Evolutionary conservation across 2,113 vertebrate species (phyloP).

Genomic region (Silurus meridionalis): DNA sequence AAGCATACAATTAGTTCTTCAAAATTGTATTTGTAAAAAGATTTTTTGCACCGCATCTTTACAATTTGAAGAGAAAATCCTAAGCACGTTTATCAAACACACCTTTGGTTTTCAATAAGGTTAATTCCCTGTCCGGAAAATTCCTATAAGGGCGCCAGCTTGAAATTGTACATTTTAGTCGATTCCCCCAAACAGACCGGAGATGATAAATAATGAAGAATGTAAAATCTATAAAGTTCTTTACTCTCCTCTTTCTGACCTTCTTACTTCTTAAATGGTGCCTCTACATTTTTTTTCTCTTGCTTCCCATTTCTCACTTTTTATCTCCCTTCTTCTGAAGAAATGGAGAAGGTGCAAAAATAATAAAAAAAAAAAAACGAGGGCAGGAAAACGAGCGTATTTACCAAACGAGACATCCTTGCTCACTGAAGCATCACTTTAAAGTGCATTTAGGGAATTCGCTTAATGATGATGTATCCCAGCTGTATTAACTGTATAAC

Average conservation of each 20-base stretch:
- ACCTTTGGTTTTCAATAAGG: background rate
- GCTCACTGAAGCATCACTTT: background rate
- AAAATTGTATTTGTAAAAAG: background rate
- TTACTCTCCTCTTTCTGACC: background rate
- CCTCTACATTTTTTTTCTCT: background rate
- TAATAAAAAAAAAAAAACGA: background rate
- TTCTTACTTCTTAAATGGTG: background rate
- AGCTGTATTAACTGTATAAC: conserved; percentile 5
- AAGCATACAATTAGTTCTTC: background rate
- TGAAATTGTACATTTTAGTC: background rate
- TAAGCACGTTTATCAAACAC: background rate
- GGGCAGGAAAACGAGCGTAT: background rate
- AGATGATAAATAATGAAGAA: background rate
- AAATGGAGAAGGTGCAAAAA: background rate
- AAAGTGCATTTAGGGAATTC: background rate
- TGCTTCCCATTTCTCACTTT: background rate
- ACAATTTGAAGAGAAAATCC: background rate
- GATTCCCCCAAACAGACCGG: background rate
- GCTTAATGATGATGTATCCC: background rate
- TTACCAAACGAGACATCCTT: background rate
- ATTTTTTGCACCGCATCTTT: background rate
- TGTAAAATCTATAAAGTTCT: background rate
- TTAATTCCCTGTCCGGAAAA: background rate
- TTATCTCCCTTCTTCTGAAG: background rate
- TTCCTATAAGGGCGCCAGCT: background rate